Conservation (phyloP, 1,140 invertebrate genomes). For the Drosophila elegans region DNA sequence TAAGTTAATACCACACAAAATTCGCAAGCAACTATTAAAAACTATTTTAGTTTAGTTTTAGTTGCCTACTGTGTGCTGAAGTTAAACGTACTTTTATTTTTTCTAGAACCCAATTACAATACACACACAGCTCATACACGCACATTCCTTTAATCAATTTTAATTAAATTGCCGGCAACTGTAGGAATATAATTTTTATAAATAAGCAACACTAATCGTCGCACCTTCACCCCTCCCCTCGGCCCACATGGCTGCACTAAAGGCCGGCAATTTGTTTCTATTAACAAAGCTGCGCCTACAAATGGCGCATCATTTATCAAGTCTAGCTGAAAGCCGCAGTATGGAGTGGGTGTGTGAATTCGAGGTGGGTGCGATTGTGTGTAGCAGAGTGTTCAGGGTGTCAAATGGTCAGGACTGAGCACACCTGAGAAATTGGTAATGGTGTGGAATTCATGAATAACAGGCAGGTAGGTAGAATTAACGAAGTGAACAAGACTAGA, state of each 20-base stretch:
- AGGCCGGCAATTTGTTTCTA: constrained; percentile 79
- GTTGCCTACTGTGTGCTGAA: not conserved
- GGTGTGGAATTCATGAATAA: constrained; percentile 50
- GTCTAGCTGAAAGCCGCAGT: constrained; percentile 39
- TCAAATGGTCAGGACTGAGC: constrained; percentile 44
- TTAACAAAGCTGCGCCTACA: constrained; percentile 80
- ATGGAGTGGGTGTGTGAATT: constrained; percentile 17
- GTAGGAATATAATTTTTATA: constrained; percentile 69
- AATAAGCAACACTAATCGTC: constrained; percentile 78
- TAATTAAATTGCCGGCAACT: constrained; percentile 69
- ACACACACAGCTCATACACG: constrained; percentile 9
- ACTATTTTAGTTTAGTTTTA: not conserved
- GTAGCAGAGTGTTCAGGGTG: constrained; percentile 5
- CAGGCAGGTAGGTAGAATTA: constrained; percentile 15
- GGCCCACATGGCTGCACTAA: constrained; percentile 21
- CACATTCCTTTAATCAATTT: constrained; percentile 65
- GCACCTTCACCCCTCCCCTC: constrained; percentile 10
- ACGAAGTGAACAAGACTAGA: constrained; percentile 7
- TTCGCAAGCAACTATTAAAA: no score
- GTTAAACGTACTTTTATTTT: not conserved
- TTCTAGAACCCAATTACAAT: not conserved
- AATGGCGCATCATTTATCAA: constrained; percentile 78
- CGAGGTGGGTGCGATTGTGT: constrained; percentile 8
- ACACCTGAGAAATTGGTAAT: constrained; percentile 78
- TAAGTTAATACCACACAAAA: no score